Conservation (phyloP, 2,113 vertebrate genomes). For the Trogon melanurus region DNA sequence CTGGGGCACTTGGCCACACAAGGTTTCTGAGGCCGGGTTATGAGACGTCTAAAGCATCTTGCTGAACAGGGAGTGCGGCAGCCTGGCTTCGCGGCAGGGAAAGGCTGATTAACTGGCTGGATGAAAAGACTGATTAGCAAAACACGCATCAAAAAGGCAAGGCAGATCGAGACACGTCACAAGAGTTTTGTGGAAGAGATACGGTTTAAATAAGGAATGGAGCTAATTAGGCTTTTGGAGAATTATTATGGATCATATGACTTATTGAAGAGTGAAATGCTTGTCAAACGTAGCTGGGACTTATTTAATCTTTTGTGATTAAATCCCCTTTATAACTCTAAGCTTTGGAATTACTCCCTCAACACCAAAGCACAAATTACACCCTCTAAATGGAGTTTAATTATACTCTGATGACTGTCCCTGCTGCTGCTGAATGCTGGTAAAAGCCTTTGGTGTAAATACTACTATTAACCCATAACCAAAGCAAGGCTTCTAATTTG, state of each 20-base stretch:
- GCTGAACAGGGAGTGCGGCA: neutral
- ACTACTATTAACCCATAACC: neutral
- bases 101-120: neutral
- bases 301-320: constrained; percentile 57
- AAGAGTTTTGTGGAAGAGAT: neutral
- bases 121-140: neutral
- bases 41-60: neutral
- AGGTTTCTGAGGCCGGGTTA: neutral
- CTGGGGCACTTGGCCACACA: constrained; percentile 30
- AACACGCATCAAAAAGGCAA: neutral
- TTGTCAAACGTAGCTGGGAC: constrained; percentile 5
- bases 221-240: constrained; percentile 18
- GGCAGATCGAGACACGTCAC: fast-evolving
- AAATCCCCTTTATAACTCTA: constrained; percentile 43
- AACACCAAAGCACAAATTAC: constrained; percentile 51
- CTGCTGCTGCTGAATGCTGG: neutral
- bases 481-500: neutral
- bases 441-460: neutral
- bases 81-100: neutral
- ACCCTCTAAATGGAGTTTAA: constrained; percentile 43
- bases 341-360: constrained; percentile 14
- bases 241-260: constrained; percentile 3
- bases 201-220: neutral
- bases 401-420: constrained; percentile 2
- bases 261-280: neutral